Evolutionary conservation across 2,888 invertebrate genomes (phyloP).

Genomic region (Zonitis immaculata): DNA sequence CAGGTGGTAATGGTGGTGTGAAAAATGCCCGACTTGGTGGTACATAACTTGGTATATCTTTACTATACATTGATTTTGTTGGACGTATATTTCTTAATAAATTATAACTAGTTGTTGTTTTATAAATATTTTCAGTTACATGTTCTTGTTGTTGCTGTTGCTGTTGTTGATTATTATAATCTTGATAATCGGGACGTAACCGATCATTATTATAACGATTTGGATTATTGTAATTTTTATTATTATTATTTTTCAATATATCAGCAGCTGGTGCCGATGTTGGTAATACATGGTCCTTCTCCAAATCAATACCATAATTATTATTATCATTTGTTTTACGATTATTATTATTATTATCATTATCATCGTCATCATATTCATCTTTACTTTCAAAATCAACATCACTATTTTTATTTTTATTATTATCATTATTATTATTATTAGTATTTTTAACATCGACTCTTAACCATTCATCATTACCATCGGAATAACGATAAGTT

Average conservation of each 20-base stretch:
- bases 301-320: conserved; percentile 64
- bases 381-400: conserved; percentile 17
- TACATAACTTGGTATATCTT: conserved; percentile 76
- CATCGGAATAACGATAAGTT: conserved; percentile 51
- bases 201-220: conserved; percentile 54
- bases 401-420: conserved; percentile 5
- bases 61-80: conserved; percentile 57
- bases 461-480: conserved; percentile 45
- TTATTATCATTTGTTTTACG: conserved; percentile 38
- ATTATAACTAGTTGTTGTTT: conserved; percentile 52
- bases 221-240: conserved; percentile 71
- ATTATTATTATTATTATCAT: conserved; percentile 32
- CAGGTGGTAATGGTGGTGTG: conserved; percentile 79
- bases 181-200: conserved; percentile 43
- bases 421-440: conserved; percentile 24
- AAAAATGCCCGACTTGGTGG: conserved; percentile 71
- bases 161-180: conserved; percentile 21
- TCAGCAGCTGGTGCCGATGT: conserved; percentile 75
- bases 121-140: conserved; percentile 43
- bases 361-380: conserved; percentile 30
- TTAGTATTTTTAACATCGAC: conserved; percentile 44
- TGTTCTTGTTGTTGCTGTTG: conserved; percentile 24
- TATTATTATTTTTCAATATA: conserved; percentile 71
- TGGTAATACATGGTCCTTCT: conserved; percentile 68
- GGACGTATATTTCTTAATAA: conserved; percentile 57